These are phyloP conservation scores for Sapayoa aenigma DNA, from an alignment of 2,113 vertebrate species.

Conservation along the genomic window DNA sequence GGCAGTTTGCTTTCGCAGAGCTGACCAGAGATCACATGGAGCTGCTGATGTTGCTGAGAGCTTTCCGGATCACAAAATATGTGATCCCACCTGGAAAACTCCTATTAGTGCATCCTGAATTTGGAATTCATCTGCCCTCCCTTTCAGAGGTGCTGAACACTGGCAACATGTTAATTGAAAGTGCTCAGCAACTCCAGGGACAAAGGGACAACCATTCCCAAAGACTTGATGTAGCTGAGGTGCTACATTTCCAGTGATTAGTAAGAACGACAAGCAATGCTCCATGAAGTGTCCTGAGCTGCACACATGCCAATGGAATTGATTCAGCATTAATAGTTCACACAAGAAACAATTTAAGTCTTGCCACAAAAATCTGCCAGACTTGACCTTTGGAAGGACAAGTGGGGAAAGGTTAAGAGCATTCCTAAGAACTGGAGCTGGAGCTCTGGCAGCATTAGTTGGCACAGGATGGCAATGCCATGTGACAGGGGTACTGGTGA, in stretches of 20 bases:
- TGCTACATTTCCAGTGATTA: neutral
- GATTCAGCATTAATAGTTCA: neutral
- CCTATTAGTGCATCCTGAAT: rapidly evolving
- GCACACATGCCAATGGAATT: neutral
- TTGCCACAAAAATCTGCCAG: neutral
- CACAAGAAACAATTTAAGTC: neutral
- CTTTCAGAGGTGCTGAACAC: neutral
- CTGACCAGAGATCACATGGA: neutral
- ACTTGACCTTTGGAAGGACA: neutral
- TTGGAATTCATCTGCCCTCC: neutral
- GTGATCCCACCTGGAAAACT: neutral
- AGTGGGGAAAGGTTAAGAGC: neutral
- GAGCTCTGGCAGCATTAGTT: neutral
- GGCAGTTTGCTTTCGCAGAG: neutral
- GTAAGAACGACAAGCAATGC: neutral
- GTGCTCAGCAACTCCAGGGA: neutral
- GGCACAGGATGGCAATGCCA: neutral
- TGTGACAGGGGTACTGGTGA: neutral
- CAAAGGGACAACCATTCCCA: neutral
- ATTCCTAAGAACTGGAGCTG: neutral
- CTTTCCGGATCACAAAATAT: neutral
- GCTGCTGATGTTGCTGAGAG: neutral
- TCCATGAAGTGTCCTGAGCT: neutral
- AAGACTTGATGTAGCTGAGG: neutral
- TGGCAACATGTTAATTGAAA: neutral